Conservation (phyloP, 2,797 vertebrate species). For the Ctenosaura bakeri region DNA sequence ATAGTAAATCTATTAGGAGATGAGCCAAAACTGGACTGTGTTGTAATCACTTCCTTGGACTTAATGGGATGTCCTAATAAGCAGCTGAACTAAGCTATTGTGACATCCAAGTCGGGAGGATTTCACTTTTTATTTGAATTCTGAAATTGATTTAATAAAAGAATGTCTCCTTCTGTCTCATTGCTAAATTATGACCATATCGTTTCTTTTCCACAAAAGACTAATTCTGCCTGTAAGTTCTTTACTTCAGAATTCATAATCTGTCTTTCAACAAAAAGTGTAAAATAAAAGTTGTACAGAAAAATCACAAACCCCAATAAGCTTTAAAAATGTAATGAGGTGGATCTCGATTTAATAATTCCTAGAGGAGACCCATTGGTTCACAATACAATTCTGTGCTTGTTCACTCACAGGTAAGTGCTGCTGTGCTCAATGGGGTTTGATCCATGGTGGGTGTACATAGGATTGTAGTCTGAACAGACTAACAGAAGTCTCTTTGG, state of each 20-base stretch:
- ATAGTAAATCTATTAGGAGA: constrained; percentile 59
- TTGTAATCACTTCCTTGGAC: constrained; percentile 11
- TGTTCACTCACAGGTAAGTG: too few relatives aligned
- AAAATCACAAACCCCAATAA: background rate
- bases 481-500: background rate
- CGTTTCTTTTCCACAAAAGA: background rate
- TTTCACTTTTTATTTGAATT: constrained; percentile 3
- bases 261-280: background rate
- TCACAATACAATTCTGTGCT: too few relatives aligned
- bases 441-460: too few relatives aligned
- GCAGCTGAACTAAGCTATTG: constrained; percentile 25
- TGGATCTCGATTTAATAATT: too few relatives aligned
- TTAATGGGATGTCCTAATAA: constrained; percentile 32
- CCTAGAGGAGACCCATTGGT: too few relatives aligned
- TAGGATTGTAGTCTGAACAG: background rate
- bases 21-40: constrained; percentile 57
- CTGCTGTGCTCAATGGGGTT: too few relatives aligned
- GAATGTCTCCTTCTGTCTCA: background rate
- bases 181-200: background rate
- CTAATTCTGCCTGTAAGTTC: background rate
- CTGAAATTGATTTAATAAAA: background rate
- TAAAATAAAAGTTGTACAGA: background rate
- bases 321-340: background rate
- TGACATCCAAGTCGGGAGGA: background rate
- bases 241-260: background rate